These are phyloP conservation scores for Pelusios castaneus DNA, from an alignment of 2,113 vertebrate genomes.

Conservation along the genomic window DNA sequence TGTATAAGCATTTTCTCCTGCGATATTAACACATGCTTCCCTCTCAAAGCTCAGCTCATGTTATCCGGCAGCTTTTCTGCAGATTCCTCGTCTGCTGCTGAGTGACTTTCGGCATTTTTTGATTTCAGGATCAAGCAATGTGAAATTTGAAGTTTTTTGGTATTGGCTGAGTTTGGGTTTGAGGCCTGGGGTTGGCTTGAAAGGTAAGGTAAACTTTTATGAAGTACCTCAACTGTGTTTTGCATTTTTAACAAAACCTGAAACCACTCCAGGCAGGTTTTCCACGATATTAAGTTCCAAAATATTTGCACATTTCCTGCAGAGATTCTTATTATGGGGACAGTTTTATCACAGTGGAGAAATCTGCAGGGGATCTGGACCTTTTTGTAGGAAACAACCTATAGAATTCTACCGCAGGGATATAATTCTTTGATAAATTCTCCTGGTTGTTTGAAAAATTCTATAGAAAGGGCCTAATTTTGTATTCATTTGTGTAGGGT, in stretches of 20 bases:
- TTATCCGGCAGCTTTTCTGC: not conserved
- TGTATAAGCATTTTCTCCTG: accelerated
- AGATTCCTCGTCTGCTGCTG: not conserved
- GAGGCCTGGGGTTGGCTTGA: not conserved
- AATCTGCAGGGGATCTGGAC: not conserved
- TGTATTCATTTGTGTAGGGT: not conserved
- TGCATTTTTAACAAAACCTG: not conserved
- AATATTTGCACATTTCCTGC: not conserved
- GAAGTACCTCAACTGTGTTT: not conserved
- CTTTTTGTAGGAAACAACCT: not conserved
- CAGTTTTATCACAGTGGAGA: not conserved
- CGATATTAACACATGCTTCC: not conserved
- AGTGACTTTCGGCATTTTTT: not conserved
- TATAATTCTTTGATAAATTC: not conserved
- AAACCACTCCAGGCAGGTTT: not conserved
- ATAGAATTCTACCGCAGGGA: not conserved
- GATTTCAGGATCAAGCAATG: not conserved
- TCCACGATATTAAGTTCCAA: not conserved
- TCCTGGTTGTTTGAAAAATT: not conserved
- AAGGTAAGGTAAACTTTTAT: not conserved
- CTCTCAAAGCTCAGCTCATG: not conserved
- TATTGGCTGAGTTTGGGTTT: not conserved
- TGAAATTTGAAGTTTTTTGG: not conserved
- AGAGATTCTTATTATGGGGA: not conserved
- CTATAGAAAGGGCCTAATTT: not conserved